A percentile compares a stretch with the other conserved stretches of the same genome.
These are phyloP conservation scores for Salvelinus alpinus DNA, from an alignment of 2,113 vertebrate species.

Conservation along the genomic window DNA sequence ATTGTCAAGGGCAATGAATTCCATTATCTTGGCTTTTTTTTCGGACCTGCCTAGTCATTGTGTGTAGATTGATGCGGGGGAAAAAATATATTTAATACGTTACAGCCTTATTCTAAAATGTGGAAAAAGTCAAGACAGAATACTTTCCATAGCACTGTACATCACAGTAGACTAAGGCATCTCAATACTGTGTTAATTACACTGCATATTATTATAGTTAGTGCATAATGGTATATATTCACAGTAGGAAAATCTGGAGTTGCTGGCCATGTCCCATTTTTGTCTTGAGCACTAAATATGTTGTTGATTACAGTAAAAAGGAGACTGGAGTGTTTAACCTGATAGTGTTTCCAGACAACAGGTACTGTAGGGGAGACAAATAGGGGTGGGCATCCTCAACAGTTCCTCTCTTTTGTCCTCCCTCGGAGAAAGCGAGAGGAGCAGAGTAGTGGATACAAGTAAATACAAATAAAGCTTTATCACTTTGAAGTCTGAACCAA, in stretches of 20 bases:
- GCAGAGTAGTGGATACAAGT: slow-evolving; percentile 15
- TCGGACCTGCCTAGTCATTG: too few relatives aligned
- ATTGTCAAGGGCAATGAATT: too few relatives aligned
- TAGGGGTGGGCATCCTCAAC: slow-evolving; percentile 20
- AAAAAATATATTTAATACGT: too few relatives aligned
- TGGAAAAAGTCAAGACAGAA: too few relatives aligned
- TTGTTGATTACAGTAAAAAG: slow-evolving; percentile 62
- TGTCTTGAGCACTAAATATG: slow-evolving; percentile 39
- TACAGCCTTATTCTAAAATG: too few relatives aligned
- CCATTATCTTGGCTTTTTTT: too few relatives aligned
- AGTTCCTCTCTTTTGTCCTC: neutral
- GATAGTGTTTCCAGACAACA: slow-evolving; percentile 65
- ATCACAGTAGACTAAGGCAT: neutral
- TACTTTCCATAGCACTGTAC: too few relatives aligned
- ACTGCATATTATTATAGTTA: neutral
- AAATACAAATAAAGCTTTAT: slow-evolving; percentile 35
- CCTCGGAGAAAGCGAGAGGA: slow-evolving; percentile 12
- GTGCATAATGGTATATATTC: neutral
- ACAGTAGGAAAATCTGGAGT: neutral
- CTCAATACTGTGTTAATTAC: neutral
- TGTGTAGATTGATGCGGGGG: too few relatives aligned
- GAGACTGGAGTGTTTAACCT: slow-evolving; percentile 48
- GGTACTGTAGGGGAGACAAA: slow-evolving; percentile 47
- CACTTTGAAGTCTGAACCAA: slow-evolving; percentile 58
- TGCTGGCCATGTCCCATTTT: neutral